These are phyloP conservation scores for Argyresthia goedartella DNA, from an alignment of 2,888 invertebrate genomes.

Conservation along the genomic window DNA sequence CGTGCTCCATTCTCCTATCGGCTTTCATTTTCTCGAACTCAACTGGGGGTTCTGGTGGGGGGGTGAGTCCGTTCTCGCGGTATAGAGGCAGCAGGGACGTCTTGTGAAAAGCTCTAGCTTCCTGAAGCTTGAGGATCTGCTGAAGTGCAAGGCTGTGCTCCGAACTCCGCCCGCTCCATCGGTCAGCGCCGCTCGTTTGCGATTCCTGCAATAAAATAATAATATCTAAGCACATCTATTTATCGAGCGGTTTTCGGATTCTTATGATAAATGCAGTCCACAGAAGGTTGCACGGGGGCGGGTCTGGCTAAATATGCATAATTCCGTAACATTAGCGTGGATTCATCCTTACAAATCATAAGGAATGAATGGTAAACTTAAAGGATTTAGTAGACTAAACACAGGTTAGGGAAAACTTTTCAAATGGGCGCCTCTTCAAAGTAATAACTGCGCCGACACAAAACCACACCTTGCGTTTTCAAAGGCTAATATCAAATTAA, in stretches of 20 bases:
- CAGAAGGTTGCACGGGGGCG: not conserved
- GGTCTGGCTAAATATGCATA: slow-evolving; percentile 2
- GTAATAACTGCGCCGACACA: slow-evolving; percentile 53
- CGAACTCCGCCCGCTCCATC: slow-evolving; percentile 91
- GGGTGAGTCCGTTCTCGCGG: slow-evolving; percentile 57
- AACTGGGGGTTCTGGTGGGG: slow-evolving; percentile 67
- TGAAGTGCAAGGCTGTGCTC: slow-evolving; percentile 93
- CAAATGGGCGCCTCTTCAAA: slow-evolving; percentile 40
- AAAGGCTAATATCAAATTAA: slow-evolving; percentile 70
- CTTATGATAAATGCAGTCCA: not conserved
- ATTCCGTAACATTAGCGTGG: not conserved
- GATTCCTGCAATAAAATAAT: slow-evolving; percentile 78
- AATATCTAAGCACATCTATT: not conserved
- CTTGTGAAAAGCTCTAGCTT: slow-evolving; percentile 81
- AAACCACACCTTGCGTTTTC: slow-evolving; percentile 69
- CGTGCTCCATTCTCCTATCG: slow-evolving; percentile 42
- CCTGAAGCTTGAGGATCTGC: slow-evolving; percentile 91
- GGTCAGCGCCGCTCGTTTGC: slow-evolving; percentile 85
- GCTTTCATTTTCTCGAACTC: slow-evolving; percentile 30
- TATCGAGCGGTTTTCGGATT: not conserved
- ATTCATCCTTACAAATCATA: slow-evolving; percentile 21
- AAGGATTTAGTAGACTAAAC: slow-evolving; percentile 41
- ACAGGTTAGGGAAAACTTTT: slow-evolving; percentile 44
- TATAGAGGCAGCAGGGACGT: slow-evolving; percentile 63
- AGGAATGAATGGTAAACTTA: slow-evolving; percentile 27